Evolutionary conservation across 2,113 vertebrate genomes (phyloP).

Genomic region (Barbus barbus): DNA sequence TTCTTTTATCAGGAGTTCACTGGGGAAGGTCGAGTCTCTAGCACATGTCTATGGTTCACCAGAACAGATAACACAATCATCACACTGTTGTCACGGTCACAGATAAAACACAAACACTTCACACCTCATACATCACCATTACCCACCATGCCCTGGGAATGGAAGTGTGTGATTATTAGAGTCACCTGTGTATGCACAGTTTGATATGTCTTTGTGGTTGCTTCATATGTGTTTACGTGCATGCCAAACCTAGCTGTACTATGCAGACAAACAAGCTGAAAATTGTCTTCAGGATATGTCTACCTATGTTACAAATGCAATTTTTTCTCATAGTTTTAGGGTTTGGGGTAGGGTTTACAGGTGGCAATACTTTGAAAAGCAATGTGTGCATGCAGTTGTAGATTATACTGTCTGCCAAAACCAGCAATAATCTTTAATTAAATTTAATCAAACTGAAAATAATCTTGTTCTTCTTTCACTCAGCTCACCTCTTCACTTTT

Average conservation of each 20-base stretch:
- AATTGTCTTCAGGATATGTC: background rate
- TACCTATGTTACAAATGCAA: background rate
- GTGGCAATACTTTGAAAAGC: background rate
- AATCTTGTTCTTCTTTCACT: background rate
- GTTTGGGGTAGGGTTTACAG: background rate
- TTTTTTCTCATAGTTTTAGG: background rate
- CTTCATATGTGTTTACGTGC: background rate
- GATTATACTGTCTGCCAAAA: background rate
- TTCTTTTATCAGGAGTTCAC: constrained; percentile 69
- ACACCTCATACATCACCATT: constrained; percentile 75
- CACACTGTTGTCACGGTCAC: constrained; percentile 63
- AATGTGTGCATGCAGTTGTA: background rate
- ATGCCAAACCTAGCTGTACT: background rate
- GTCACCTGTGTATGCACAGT: background rate
- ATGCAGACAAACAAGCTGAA: background rate
- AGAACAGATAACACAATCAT: constrained; percentile 69
- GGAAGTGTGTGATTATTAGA: constrained; percentile 4
- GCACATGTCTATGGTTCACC: background rate
- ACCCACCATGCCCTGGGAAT: constrained; percentile 54
- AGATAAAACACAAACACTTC: constrained; percentile 69
- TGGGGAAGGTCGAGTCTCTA: background rate
- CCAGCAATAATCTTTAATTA: background rate
- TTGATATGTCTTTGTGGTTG: background rate
- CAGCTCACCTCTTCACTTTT: constrained; percentile 36
- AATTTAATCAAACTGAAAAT: background rate